phyloP scores from a whole-genome alignment of 1,140 invertebrate species.

The Bemisia tabaci region DNA sequence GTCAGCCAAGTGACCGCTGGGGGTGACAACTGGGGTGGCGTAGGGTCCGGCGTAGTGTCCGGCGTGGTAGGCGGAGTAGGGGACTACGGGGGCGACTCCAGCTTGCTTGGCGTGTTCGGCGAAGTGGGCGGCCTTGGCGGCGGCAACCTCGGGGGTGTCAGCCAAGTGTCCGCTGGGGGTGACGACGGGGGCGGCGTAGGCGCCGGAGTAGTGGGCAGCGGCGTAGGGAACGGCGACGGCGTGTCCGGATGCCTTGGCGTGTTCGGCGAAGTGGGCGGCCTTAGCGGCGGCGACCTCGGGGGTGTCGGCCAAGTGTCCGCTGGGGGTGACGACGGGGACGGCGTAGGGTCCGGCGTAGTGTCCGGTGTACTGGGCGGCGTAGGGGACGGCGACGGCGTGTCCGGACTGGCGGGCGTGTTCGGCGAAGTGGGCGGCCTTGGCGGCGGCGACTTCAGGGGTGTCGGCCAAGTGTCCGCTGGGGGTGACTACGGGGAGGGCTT shows the following conservation, averaged over 20 bases:
- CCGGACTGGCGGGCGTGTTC: constrained; percentile 21
- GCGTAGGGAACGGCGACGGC: background rate
- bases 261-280: constrained; percentile 37
- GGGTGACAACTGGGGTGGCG: constrained; percentile 15
- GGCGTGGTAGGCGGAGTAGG: constrained; percentile 12
- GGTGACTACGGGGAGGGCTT: constrained; percentile 28
- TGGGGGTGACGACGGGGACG: constrained; percentile 32
- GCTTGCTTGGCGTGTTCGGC: constrained; percentile 21
- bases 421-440: constrained; percentile 23
- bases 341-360: constrained; percentile 17
- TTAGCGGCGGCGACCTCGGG: constrained; percentile 44
- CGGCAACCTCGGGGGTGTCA: constrained; percentile 19
- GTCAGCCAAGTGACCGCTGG: constrained; percentile 32
- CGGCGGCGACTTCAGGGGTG: constrained; percentile 24
- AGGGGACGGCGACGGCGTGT: constrained; percentile 12
- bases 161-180: constrained; percentile 5
- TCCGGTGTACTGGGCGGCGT: constrained; percentile 17
- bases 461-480: constrained; percentile 32
- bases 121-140: constrained; percentile 23
- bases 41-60: constrained; percentile 14
- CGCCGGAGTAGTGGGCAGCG: constrained; percentile 11
- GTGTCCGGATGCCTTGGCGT: constrained; percentile 14
- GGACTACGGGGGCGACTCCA: constrained; percentile 12
- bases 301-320: constrained; percentile 43
- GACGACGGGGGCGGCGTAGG: constrained; percentile 11